Percentiles rank a stretch among this genome's conserved stretches.
Evolutionary conservation across 2,797 vertebrate species (phyloP).

Genomic region (Astyanax mexicanus): DNA sequence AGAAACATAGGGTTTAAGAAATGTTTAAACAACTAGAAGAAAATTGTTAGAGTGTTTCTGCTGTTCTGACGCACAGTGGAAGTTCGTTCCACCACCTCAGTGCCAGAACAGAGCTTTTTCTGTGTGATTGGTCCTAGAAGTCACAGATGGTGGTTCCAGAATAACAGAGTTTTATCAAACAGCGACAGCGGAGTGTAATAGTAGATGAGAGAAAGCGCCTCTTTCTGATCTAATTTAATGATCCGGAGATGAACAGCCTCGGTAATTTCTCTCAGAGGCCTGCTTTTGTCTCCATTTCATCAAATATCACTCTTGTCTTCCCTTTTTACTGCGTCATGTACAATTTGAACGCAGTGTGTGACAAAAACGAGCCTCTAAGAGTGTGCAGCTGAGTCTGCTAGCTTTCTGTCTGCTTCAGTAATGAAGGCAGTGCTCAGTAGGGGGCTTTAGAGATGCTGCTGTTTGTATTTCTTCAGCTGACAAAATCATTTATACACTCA

Average conservation of each 20-base stretch:
- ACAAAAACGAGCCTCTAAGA: neutral
- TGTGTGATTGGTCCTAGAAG: no score
- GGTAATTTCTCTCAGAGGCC: neutral
- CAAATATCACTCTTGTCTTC: neutral
- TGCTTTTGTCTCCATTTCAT: neutral
- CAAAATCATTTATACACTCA: no score
- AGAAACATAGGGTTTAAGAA: no score
- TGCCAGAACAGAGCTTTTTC: no score
- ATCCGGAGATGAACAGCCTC: constrained; percentile 2
- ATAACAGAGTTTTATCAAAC: constrained; percentile 13
- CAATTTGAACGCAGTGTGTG: neutral
- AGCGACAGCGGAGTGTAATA: neutral
- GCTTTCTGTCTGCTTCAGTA: neutral
- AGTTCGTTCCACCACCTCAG: no score
- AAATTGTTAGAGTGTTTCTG: no score
- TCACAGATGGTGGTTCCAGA: no score
- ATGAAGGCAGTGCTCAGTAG: neutral
- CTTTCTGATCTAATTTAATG: constrained; percentile 20
- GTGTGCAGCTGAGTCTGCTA: neutral
- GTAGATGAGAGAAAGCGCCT: neutral
- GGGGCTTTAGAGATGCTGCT: no score
- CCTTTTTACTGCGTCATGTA: neutral
- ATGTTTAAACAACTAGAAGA: no score
- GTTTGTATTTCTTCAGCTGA: no score
- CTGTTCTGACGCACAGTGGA: no score